Evolutionary conservation across 2,888 invertebrate genomes (phyloP), one percentile per base, ranked within the genome.

Genomic region (Drosophila buzzatii): DNA sequence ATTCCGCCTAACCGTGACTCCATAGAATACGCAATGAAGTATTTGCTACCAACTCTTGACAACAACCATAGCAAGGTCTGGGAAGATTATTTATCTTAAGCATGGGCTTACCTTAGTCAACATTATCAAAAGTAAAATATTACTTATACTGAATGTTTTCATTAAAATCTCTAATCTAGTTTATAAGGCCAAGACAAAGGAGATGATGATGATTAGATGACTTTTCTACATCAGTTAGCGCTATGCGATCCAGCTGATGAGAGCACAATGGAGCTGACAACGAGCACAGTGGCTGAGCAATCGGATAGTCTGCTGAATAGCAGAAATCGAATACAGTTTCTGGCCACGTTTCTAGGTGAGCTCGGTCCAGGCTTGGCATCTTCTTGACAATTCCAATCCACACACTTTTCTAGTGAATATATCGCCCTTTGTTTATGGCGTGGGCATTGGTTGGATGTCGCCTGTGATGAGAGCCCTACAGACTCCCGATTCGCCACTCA

Each of bases 371-470:
- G 33, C 37, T 10, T n/a, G 6, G 1, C 6, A 2, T 4, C 8
- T 44, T 2, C 35, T 51, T 45, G 23, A 23, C 23, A 7, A 45
- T 33, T 18, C 39, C 16, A 39, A 3, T 8, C 5, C 23, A 23
- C 6, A 27, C 27, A 23, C 39, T 14, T 47, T 14, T 23, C 23
- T 10, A 92, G 92, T 86, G 10, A 92, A 85, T 58, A 16, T 39
- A 14, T 78, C 91, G 9, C 79, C 90, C 5, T 80, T 92, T 47
- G 62, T 78, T 0, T 91, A 92, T 84, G 92, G 92, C 42, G 63
- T 89, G 5, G 87, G 84, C n/a, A n/a, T 89, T 5, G 92, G 91
- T 10, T 92, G 92, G 92, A 81, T 91, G 55, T 80, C 91, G 4
- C 91, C 91, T 14, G 82, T 89, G 35, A 79, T 92, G 63, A 68